phyloP scores from a whole-genome alignment of 2,113 vertebrate genomes.

The Paedocypris sp. region DNA sequence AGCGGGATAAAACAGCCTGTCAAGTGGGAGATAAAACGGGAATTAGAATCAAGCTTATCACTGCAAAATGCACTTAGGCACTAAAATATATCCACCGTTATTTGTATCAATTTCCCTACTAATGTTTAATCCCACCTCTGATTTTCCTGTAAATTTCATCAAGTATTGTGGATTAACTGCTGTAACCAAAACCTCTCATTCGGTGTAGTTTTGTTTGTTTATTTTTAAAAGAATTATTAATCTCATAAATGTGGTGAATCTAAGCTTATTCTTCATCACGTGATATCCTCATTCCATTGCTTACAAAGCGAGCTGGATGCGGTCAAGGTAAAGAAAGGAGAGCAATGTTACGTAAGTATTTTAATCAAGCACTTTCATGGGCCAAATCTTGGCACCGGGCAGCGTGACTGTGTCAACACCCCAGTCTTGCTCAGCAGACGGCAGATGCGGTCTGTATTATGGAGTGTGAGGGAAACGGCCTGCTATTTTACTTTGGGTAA shows the following conservation, averaged over 20 bases:
- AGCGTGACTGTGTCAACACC: neutral
- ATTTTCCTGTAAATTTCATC: no score
- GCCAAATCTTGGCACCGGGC: neutral
- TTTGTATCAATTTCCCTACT: no score
- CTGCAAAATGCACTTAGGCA: no score
- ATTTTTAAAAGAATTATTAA: neutral
- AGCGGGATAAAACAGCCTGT: constrained; percentile 54
- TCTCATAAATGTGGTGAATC: no score
- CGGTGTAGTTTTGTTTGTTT: neutral
- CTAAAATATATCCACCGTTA: no score
- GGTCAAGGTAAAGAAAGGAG: neutral
- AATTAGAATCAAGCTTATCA: no score
- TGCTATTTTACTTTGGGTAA: constrained; percentile 44
- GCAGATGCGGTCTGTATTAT: constrained; percentile 39
- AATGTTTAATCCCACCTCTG: no score
- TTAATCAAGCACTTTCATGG: constrained; percentile 12
- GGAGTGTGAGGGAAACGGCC: constrained; percentile 14
- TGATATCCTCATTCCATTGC: no score
- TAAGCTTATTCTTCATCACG: no score
- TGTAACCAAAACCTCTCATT: neutral
- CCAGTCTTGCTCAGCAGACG: constrained; percentile 16
- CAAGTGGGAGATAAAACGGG: constrained; percentile 46
- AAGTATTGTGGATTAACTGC: no score
- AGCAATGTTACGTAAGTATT: neutral
- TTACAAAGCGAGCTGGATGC: neutral